Evolutionary conservation across 2,113 vertebrate genomes (phyloP).

Genomic region (Lasiurus borealis): DNA sequence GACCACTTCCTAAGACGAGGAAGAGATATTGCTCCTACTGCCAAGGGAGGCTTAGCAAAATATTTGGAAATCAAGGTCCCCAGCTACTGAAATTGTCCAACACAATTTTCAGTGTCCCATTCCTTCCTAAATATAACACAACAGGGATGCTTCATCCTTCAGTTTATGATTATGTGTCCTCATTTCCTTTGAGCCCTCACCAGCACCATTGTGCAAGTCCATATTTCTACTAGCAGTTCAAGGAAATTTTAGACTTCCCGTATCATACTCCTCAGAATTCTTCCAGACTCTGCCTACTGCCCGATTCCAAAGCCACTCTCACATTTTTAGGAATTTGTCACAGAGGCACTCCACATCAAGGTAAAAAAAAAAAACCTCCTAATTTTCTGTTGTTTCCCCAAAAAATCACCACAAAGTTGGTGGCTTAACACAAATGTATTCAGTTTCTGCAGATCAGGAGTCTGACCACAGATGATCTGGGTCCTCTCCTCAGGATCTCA

Average conservation of each 20-base stretch:
- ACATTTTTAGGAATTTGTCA: neutral
- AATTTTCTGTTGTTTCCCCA: neutral
- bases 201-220: neutral
- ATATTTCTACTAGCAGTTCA: neutral
- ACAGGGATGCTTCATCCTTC: neutral
- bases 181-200: neutral
- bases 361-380: neutral
- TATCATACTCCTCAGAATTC: neutral
- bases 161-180: neutral
- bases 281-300: neutral
- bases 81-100: neutral
- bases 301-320: neutral
- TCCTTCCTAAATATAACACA: neutral
- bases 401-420: neutral
- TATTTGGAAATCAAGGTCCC: neutral
- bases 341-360: neutral
- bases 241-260: neutral
- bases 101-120: neutral
- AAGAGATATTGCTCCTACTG: neutral
- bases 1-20: neutral
- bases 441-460: neutral
- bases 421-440: neutral
- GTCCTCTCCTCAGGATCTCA: neutral
- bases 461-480: neutral
- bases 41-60: neutral